Evolutionary conservation across 2,113 vertebrate genomes (phyloP).

Genomic region (Ifrita kowaldi): DNA sequence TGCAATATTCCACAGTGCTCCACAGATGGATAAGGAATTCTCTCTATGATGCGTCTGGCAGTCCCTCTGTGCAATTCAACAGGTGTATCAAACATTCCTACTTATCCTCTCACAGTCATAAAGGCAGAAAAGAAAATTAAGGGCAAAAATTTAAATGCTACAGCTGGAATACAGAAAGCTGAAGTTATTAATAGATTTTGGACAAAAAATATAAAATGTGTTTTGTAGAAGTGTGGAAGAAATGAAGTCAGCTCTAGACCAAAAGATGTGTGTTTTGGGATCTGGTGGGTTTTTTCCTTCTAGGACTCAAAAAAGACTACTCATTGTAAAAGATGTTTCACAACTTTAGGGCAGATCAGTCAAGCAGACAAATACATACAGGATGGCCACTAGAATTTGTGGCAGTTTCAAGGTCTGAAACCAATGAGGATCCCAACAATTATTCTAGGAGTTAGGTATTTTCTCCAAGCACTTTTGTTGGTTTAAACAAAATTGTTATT

Average conservation of each 20-base stretch:
- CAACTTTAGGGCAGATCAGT: not conserved
- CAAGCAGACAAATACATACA: not conserved
- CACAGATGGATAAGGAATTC: not conserved
- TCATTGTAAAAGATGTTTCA: not conserved
- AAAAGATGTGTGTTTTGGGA: not conserved
- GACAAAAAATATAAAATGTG: not conserved
- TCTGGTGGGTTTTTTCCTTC: not conserved
- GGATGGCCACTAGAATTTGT: not conserved
- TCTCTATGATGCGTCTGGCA: not conserved
- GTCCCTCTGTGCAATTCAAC: not conserved
- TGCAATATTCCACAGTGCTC: not conserved
- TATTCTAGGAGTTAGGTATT: not conserved
- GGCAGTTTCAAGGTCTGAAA: not conserved
- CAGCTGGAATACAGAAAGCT: not conserved
- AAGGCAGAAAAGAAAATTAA: not conserved
- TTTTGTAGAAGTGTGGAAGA: not conserved
- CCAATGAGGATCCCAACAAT: not conserved
- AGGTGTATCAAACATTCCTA: not conserved
- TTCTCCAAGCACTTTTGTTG: not conserved
- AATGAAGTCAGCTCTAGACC: not conserved
- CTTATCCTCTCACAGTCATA: not conserved
- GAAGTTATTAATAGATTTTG: not conserved
- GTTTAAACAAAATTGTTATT: not conserved
- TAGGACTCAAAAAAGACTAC: not conserved
- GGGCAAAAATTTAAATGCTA: not conserved